Base-by-base conservation (phyloP, 1,140 invertebrate genomes). In the Pseudomyrmex concolor region DNA sequence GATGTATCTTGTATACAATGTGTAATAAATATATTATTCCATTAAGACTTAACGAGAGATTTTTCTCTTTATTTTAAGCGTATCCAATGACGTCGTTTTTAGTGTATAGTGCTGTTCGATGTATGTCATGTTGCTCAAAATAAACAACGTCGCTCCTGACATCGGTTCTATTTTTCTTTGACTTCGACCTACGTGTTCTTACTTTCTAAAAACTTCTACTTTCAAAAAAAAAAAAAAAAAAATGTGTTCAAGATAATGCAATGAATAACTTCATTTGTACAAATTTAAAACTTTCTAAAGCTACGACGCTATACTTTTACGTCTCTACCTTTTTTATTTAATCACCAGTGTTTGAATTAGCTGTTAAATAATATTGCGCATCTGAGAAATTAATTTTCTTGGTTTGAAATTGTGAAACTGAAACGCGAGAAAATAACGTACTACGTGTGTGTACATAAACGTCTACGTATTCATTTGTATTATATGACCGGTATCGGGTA, bases 161-260 rank as follows among this genome's bases (percentile, higher is more conserved):
- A 34, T 34, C 4, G 34, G 74, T 68, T 77, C 74, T 77, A 77
- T 77, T 77, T 66, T 77, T 55, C 63, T 45, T 63, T 48, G 62
- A 77, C 63, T 77, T 67, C 74, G 34, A 77, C 74, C 63, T 77
- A 77, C 74, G 74, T 77, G 63, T 77, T 77, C 34, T 67, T 55
- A 55, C 50, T 12, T 77, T 77, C 48, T 25, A 15, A 55, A 77
- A 77, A 34, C 34, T 34, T 34, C 34, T 34, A 34, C 34, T 34
- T 34, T 5, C 34, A 34, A 34, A 34, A 34, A 34, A 34, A 34
- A 34, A 34, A 34, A 34, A 34, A 34, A 7, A 34, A 34, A 34
- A 34, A 25, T 25, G 55, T 19, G 48, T 77, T 54, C 62, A 25
- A 34, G 34, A 77, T 77, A 59, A 67, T 34, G 34, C 34, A 7